Evolutionary conservation across 2,888 invertebrate genomes (phyloP).

Genomic region (Rhyacophila evoluta): DNA sequence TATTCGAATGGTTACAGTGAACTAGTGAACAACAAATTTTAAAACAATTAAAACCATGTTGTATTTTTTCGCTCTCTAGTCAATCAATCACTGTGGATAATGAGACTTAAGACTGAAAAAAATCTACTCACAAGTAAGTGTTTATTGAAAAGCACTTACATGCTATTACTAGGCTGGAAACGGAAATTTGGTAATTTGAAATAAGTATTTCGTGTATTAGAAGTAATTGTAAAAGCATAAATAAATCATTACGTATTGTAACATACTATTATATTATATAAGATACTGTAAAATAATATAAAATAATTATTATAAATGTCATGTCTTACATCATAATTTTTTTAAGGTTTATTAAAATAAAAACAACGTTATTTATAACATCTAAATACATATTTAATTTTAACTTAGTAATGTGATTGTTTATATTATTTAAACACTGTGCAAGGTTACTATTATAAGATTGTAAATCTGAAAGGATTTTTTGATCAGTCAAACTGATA

Average conservation of each 20-base stretch:
- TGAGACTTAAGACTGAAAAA: conserved; percentile 39
- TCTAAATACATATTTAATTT: background rate
- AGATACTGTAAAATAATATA: background rate
- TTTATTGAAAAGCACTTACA: conserved; percentile 44
- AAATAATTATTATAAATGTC: background rate
- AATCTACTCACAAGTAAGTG: conserved; percentile 39
- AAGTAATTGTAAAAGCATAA: background rate
- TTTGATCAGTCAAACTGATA: too few species aligned
- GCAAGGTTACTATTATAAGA: too few species aligned
- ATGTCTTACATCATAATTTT: background rate
- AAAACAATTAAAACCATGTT: conserved; percentile 35
- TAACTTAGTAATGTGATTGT: background rate
- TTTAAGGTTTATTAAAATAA: background rate
- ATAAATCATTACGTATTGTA: conserved; percentile 1
- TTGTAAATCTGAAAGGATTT: too few species aligned
- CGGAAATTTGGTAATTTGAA: background rate
- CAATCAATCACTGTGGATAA: conserved; percentile 42
- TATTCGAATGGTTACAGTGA: background rate
- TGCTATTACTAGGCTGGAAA: background rate
- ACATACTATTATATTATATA: too few species aligned
- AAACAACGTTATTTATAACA: background rate
- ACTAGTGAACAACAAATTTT: background rate
- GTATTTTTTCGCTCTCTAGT: conserved; percentile 27
- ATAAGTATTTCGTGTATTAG: background rate
- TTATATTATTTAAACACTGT: background rate